These are phyloP conservation scores for Petrolisthes cinctipes DNA, from an alignment of 2,888 invertebrate genomes.

Conservation along the genomic window DNA sequence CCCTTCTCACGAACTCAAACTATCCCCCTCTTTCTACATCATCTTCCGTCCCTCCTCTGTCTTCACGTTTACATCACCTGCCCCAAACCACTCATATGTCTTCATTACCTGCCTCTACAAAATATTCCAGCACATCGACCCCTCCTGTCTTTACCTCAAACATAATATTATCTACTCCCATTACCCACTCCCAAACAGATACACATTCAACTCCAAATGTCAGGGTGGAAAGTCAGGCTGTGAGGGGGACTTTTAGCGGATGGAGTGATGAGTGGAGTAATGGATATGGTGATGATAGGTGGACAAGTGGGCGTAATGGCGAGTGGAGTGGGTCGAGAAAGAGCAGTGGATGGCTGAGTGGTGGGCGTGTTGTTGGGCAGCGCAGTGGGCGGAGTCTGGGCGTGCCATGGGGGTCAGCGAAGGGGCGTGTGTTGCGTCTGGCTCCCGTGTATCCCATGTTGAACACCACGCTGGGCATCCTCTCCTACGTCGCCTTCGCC, in stretches of 20 bases:
- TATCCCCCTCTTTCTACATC: too few species aligned
- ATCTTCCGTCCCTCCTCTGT: neutral
- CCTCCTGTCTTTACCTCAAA: too few species aligned
- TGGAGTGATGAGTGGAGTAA: neutral
- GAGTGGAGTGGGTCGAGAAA: neutral
- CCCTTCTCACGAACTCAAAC: neutral
- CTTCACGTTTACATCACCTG: too few species aligned
- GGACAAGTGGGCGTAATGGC: neutral
- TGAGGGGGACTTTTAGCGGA: neutral
- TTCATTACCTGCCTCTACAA: too few species aligned
- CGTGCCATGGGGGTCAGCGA: neutral
- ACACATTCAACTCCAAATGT: too few species aligned
- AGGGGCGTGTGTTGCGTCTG: neutral
- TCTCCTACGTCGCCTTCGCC: slow-evolving; percentile 50
- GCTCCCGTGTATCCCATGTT: slow-evolving; percentile 43
- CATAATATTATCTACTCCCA: too few species aligned
- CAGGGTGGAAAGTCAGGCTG: too few species aligned
- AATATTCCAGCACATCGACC: too few species aligned
- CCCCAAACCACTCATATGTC: too few species aligned
- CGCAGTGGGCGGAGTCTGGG: neutral
- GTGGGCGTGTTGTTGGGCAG: neutral
- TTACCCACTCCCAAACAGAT: too few species aligned
- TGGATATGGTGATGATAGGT: neutral
- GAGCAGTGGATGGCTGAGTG: neutral
- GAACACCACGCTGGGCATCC: slow-evolving; percentile 46